Percentiles rank a stretch among this genome's conserved stretches.
These are phyloP conservation scores for Catocala sponsa DNA, from an alignment of 2,888 invertebrate genomes.

Conservation along the genomic window DNA sequence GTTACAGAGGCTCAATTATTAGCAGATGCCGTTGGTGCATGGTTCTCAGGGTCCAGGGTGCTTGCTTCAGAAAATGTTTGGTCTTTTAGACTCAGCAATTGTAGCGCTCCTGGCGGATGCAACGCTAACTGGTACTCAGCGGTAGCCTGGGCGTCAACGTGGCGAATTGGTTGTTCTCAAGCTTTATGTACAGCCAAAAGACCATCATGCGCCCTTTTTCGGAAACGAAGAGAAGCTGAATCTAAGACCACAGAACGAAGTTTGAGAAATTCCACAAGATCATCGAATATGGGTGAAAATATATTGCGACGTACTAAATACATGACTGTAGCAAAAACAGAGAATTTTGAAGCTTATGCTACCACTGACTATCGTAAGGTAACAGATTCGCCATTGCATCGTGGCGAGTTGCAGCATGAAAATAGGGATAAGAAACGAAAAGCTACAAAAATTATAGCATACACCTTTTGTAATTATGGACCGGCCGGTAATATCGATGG, in stretches of 20 bases:
- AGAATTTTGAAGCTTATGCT: conserved; percentile 64
- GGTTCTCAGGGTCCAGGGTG: conserved; percentile 80
- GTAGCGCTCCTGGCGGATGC: conserved; percentile 79
- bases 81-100: conserved; percentile 75
- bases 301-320: conserved; percentile 71
- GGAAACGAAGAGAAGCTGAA: conserved; percentile 60
- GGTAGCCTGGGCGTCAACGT: conserved; percentile 82
- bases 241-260: not conserved
- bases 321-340: conserved; percentile 57
- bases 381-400: conserved; percentile 70
- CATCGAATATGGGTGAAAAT: conserved; percentile 55
- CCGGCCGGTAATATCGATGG: conserved; percentile 83
- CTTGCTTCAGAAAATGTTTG: conserved; percentile 74
- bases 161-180: conserved; percentile 82
- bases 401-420: conserved; percentile 59
- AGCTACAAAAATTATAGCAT: conserved; percentile 75
- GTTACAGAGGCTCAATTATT: conserved; percentile 80
- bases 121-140: conserved; percentile 81
- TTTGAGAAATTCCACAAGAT: not conserved
- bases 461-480: conserved; percentile 82
- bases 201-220: conserved; percentile 70
- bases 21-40: conserved; percentile 80
- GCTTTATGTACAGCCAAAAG: conserved; percentile 75
- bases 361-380: conserved; percentile 41
- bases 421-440: conserved; percentile 49